Evolutionary conservation across 2,888 invertebrate species (phyloP).

Genomic region (Mycogona germanica): DNA sequence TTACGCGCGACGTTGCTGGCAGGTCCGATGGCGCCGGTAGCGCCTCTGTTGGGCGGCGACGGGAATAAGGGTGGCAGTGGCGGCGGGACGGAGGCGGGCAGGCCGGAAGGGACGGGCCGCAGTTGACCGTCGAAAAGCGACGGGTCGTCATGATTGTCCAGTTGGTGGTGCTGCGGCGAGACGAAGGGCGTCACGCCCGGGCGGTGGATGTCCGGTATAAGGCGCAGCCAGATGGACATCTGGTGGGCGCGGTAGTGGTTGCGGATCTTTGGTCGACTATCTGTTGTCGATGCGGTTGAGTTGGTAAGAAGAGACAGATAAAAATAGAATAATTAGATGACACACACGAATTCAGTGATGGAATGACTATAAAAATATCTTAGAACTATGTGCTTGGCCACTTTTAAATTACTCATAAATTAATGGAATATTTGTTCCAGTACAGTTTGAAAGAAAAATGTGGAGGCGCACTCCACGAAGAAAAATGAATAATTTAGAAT

Average conservation of each 20-base stretch:
- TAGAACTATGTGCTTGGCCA: neutral
- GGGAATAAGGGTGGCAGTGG: slow-evolving; percentile 2
- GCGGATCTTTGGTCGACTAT: slow-evolving; percentile 77
- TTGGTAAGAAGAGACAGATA: neutral
- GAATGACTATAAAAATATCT: neutral
- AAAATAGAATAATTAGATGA: neutral
- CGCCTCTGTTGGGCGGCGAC: neutral
- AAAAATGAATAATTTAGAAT: neutral
- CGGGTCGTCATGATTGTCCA: slow-evolving; percentile 69
- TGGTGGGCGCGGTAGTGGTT: slow-evolving; percentile 93
- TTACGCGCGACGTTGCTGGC: neutral
- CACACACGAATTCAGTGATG: neutral
- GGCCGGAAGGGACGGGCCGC: slow-evolving; percentile 38
- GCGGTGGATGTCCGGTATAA: slow-evolving; percentile 67
- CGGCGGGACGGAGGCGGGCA: neutral
- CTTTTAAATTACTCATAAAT: too few species aligned
- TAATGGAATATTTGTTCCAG: too few species aligned
- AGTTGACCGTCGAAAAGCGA: slow-evolving; percentile 81
- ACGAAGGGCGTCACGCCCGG: slow-evolving; percentile 53
- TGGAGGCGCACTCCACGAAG: too few species aligned
- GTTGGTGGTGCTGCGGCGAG: slow-evolving; percentile 68
- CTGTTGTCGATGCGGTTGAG: slow-evolving; percentile 49
- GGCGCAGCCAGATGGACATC: slow-evolving; percentile 86
- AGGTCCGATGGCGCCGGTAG: neutral
- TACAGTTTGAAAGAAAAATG: too few species aligned